Percentiles rank a stretch among this genome's conserved stretches.
Conservation (phyloP, 2,888 invertebrate species). For the Pseudococcus viburni region DNA sequence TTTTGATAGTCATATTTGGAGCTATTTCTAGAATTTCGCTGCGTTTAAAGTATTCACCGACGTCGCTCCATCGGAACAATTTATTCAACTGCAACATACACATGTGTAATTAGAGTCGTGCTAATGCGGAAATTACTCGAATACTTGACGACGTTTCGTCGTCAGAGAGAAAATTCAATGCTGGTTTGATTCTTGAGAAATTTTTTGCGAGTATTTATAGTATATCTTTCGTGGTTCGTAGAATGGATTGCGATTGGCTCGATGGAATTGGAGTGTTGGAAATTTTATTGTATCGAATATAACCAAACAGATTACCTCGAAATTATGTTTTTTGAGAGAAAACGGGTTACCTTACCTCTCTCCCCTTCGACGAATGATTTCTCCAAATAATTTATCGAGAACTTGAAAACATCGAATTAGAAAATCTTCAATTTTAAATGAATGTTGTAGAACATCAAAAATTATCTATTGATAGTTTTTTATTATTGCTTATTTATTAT, state of each 20-base stretch:
- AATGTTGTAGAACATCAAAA: too few relatives aligned
- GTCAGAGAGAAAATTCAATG: neutral
- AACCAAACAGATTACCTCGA: too few relatives aligned
- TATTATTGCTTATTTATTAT: too few relatives aligned
- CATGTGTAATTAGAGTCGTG: neutral
- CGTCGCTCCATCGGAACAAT: conserved; percentile 63
- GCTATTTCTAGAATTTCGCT: conserved; percentile 65
- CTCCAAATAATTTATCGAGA: too few relatives aligned
- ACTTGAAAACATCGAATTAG: too few relatives aligned
- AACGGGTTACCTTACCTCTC: too few relatives aligned
- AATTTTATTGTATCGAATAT: too few relatives aligned
- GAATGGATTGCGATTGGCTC: neutral
- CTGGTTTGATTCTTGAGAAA: neutral
- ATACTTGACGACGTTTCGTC: neutral
- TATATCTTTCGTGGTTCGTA: neutral
- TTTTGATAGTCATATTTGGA: conserved; percentile 64
- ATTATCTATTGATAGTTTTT: too few relatives aligned
- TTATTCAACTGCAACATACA: conserved; percentile 58
- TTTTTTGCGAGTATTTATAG: neutral
- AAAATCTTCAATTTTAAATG: too few relatives aligned
- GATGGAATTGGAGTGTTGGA: neutral
- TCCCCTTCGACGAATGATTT: too few relatives aligned
- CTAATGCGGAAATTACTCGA: neutral
- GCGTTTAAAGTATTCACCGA: conserved; percentile 59
- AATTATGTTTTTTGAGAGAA: too few relatives aligned